These are phyloP conservation scores for Hydroisotoma schaefferi DNA, from an alignment of 2,888 invertebrate species.

Conservation along the genomic window DNA sequence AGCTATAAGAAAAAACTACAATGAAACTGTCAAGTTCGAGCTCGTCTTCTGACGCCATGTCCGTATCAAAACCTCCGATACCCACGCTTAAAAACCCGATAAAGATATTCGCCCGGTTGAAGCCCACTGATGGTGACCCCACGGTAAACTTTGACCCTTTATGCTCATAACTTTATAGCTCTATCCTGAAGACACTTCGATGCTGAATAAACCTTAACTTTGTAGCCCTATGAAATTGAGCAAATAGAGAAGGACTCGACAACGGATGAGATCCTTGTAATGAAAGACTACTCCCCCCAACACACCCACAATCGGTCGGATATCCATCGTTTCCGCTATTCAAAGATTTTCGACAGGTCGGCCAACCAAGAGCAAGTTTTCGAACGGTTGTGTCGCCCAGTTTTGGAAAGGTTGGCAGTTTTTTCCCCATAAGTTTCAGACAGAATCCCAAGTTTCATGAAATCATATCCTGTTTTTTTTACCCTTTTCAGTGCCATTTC, in stretches of 20 bases:
- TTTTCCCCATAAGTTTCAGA: neutral
- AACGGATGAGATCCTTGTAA: conserved; percentile 22
- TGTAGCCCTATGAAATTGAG: conserved; percentile 29
- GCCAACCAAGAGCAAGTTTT: conserved; percentile 54
- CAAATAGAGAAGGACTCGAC: conserved; percentile 7
- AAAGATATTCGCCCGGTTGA: conserved; percentile 43
- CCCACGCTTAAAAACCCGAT: conserved; percentile 43
- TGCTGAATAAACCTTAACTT: neutral
- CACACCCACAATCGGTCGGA: conserved; percentile 32
- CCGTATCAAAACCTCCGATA: no score
- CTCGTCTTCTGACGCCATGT: no score
- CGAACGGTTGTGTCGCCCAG: conserved; percentile 55
- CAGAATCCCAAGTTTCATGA: no score
- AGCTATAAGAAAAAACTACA: no score
- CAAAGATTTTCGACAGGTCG: conserved; percentile 54
- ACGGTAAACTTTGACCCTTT: conserved; percentile 15
- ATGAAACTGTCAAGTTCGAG: no score
- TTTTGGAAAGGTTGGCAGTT: conserved; percentile 54
- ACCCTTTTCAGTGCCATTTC: conserved; percentile 57
- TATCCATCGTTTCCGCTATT: conserved; percentile 50
- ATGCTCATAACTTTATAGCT: neutral
- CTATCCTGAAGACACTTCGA: neutral
- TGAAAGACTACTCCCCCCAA: conserved; percentile 14
- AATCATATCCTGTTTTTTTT: no score
- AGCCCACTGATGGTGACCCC: conserved; percentile 26